phyloP scores from a whole-genome alignment of 2,888 invertebrate genomes.

The Xestobium rufovillosum region DNA sequence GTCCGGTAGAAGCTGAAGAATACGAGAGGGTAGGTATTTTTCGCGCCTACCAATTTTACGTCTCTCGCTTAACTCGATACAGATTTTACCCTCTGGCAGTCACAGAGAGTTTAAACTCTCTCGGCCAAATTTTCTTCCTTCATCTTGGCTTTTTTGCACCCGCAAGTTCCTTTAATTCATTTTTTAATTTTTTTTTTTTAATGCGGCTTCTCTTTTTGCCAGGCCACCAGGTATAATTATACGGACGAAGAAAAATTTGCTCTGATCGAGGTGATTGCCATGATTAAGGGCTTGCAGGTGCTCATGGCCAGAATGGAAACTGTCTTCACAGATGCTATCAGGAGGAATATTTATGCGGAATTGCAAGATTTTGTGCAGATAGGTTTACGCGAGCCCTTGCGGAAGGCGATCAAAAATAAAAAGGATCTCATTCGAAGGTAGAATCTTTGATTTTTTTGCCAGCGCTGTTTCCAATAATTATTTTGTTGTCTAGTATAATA shows the following conservation, averaged over 20 bases:
- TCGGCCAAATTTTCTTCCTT: too few species aligned
- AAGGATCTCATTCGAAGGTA: constrained; percentile 87
- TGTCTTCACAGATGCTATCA: constrained; percentile 85
- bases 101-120: too few species aligned
- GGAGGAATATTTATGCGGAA: constrained; percentile 90
- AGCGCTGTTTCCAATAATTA: background rate
- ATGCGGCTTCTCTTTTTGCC: constrained; percentile 25
- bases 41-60: too few species aligned
- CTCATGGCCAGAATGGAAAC: constrained; percentile 97
- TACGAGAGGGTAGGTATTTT: constrained; percentile 72
- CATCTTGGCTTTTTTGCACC: background rate
- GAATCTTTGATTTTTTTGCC: too few species aligned
- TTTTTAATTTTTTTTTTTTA: constrained; percentile 8
- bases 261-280: constrained; percentile 95
- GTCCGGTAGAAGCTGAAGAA: constrained; percentile 94
- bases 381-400: constrained; percentile 77
- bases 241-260: constrained; percentile 96
- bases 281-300: constrained; percentile 97
- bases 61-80: constrained; percentile 2
- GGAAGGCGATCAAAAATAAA: constrained; percentile 96
- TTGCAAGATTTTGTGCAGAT: constrained; percentile 95
- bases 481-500: constrained; percentile 63
- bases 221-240: constrained; percentile 97
- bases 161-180: background rate
- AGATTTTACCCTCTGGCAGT: constrained; percentile 6